Percentiles rank a stretch among this genome's conserved stretches.
Evolutionary conservation across 2,113 vertebrate species (phyloP).

Genomic region (Coptodon bakossiorum): DNA sequence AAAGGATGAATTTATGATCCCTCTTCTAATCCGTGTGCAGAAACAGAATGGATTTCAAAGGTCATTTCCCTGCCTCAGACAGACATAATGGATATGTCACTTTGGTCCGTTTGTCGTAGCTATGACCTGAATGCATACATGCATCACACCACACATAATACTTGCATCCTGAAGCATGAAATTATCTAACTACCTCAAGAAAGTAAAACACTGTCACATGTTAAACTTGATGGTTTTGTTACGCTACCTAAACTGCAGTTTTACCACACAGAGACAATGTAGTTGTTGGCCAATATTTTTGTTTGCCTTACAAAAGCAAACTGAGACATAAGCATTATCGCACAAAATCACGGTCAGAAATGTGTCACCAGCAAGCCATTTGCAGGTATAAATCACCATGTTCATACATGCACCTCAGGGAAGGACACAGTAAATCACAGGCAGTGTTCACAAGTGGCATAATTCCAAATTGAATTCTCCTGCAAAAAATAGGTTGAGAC

Average conservation of each 20-base stretch:
- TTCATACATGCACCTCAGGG: not conserved
- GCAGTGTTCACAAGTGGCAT: constrained; percentile 8
- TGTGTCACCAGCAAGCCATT: not conserved
- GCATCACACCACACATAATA: not conserved
- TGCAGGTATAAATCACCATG: constrained; percentile 30
- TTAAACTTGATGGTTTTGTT: not conserved
- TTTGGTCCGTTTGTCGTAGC: not conserved
- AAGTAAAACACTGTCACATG: not conserved
- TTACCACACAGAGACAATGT: not conserved
- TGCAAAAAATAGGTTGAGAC: constrained; percentile 13
- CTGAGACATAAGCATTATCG: not conserved
- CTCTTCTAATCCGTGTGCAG: constrained; percentile 21
- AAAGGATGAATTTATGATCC: constrained; percentile 2
- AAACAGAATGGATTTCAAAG: constrained; percentile 43
- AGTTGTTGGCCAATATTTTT: not conserved
- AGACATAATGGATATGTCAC: constrained; percentile 48
- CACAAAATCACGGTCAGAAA: constrained; percentile 6
- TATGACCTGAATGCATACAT: not conserved
- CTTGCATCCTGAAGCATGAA: constrained; percentile 2
- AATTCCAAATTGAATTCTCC: constrained; percentile 43
- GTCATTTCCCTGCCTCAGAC: constrained; percentile 35
- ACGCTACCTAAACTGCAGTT: not conserved
- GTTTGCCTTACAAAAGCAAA: not conserved
- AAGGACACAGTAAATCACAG: constrained; percentile 8
- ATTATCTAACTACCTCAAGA: not conserved